Conservation (phyloP, 2,113 vertebrate genomes). For the Stigmatopora argus region DNA sequence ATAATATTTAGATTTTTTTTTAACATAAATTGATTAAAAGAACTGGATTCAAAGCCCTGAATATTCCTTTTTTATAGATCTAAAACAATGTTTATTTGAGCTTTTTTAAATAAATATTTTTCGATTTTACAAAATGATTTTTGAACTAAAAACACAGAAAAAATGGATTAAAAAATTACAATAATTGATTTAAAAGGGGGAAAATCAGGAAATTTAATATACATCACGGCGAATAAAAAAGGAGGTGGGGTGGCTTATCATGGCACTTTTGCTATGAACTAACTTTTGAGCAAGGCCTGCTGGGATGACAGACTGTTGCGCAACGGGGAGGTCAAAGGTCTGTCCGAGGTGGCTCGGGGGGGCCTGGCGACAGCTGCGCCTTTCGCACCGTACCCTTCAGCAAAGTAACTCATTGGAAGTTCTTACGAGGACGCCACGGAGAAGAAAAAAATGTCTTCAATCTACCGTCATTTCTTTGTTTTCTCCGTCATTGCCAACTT, state of each 20-base stretch:
- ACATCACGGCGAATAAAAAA: neutral
- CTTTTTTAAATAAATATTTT: no score
- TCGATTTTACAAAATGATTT: no score
- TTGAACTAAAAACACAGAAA: no score
- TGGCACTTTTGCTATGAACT: no score
- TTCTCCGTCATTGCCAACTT: neutral
- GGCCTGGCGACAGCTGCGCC: conserved; percentile 32
- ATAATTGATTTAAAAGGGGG: no score
- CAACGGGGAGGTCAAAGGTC: conserved; percentile 31
- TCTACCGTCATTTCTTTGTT: neutral
- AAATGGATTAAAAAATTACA: no score
- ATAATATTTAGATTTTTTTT: no score
- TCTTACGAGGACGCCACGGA: neutral
- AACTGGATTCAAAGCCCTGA: no score
- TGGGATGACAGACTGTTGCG: conserved; percentile 29
- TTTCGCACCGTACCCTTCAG: conserved; percentile 33
- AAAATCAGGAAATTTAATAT: no score
- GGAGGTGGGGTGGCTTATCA: neutral
- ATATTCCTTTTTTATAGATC: no score
- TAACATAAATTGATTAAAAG: no score
- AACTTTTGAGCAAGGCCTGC: conserved; percentile 19
- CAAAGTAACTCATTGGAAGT: conserved; percentile 29
- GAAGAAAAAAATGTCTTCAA: neutral
- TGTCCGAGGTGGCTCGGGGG: conserved; percentile 19
- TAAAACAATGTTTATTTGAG: neutral